Conservation (phyloP, 2,113 vertebrate genomes). For the Mandrillus leucophaeus region DNA sequence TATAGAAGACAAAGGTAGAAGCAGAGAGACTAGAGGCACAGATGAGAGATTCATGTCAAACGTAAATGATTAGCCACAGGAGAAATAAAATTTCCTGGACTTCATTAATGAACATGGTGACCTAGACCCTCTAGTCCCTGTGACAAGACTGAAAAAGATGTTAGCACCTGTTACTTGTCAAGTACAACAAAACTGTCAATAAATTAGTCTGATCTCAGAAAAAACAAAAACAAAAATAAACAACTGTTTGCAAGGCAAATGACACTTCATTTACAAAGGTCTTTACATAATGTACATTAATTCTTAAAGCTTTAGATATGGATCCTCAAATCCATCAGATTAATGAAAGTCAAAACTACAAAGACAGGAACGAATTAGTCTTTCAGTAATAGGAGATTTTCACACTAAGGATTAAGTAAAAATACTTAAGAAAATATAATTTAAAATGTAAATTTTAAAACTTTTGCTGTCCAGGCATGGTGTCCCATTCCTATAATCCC, state of each 20-base stretch:
- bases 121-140: conserved; percentile 52
- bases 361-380: neutral
- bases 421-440: conserved; percentile 29
- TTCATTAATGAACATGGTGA: conserved; percentile 71
- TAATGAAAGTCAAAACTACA: conserved; percentile 43
- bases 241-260: neutral
- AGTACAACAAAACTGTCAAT: conserved; percentile 62
- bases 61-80: conserved; percentile 67
- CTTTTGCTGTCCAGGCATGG: neutral
- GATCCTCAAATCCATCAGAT: neutral
- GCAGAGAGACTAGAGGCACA: conserved; percentile 38
- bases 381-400: neutral
- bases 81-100: conserved; percentile 50
- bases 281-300: neutral
- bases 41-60: conserved; percentile 36
- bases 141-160: conserved; percentile 49
- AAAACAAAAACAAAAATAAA: neutral
- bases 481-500: no score
- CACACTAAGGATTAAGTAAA: neutral
- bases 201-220: conserved; percentile 50
- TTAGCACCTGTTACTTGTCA: conserved; percentile 69
- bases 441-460: conserved; percentile 5
- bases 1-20: neutral
- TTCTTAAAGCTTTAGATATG: conserved; percentile 29
- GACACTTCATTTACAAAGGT: conserved; percentile 11